These are phyloP conservation scores for Aradus depressus DNA, from an alignment of 2,888 invertebrate species.

Conservation along the genomic window DNA sequence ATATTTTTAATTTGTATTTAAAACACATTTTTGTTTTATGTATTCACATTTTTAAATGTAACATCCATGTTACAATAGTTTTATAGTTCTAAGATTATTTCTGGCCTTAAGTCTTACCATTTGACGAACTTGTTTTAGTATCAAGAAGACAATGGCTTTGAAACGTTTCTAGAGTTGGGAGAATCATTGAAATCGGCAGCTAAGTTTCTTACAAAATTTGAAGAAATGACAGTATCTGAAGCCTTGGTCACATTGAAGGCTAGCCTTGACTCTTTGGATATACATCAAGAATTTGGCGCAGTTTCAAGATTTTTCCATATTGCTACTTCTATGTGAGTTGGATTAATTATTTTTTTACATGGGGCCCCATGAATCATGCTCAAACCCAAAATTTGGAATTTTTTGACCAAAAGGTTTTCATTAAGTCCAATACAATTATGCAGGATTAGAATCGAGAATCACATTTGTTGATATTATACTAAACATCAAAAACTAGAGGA, in stretches of 20 bases:
- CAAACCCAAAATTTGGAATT: no score
- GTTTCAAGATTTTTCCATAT: slow-evolving; percentile 17
- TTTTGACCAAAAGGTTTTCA: no score
- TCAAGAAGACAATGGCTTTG: slow-evolving; percentile 16
- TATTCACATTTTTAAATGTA: not conserved
- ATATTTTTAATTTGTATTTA: not conserved
- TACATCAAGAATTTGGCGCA: slow-evolving; percentile 21
- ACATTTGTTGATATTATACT: no score
- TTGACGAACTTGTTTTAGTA: slow-evolving; percentile 10
- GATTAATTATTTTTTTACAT: no score
- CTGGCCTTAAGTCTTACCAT: not conserved
- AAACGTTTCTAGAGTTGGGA: slow-evolving; percentile 7
- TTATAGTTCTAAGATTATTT: not conserved
- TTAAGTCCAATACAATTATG: no score
- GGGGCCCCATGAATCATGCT: no score
- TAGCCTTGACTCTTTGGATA: slow-evolving; percentile 21
- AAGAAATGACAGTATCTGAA: slow-evolving; percentile 13
- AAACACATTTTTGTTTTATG: not conserved
- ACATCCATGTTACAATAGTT: not conserved
- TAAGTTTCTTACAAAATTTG: slow-evolving; percentile 16
- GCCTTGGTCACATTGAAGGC: slow-evolving; percentile 17
- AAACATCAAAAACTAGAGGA: no score
- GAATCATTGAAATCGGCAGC: slow-evolving; percentile 23
- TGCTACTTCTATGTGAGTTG: not conserved
- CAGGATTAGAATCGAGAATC: no score